phyloP scores from a whole-genome alignment of 2,888 invertebrate genomes.

The Neocrepidodera transversa region DNA sequence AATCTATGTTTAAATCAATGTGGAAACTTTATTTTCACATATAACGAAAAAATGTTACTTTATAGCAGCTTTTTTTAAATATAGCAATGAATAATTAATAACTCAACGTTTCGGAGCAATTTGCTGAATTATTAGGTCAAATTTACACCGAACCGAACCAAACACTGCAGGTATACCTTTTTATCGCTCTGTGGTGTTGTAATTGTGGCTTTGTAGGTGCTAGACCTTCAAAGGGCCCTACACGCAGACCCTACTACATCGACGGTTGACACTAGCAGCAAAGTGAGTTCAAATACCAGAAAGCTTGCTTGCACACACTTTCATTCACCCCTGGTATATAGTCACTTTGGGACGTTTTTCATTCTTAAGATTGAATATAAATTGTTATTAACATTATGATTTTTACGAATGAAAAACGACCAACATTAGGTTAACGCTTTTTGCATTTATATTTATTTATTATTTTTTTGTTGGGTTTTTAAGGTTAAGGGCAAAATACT shows the following conservation, averaged over 20 bases:
- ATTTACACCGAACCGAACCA: constrained; percentile 11
- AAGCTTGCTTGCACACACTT: constrained; percentile 35
- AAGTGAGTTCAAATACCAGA: constrained; percentile 45
- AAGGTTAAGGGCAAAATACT: constrained; percentile 12
- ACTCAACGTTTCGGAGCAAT: constrained; percentile 10
- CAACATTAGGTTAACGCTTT: neutral
- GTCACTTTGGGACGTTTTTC: constrained; percentile 6
- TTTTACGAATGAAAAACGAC: constrained; percentile 1
- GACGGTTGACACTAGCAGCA: constrained; percentile 63
- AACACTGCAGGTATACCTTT: constrained; percentile 24
- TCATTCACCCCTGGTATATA: constrained; percentile 16
- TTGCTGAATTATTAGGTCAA: neutral
- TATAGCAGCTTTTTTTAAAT: no score
- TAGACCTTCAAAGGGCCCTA: constrained; percentile 81
- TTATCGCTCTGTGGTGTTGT: constrained; percentile 49
- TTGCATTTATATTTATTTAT: constrained; percentile 6
- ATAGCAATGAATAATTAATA: no score
- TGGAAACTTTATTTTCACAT: no score
- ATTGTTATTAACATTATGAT: neutral
- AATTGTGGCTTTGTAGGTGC: constrained; percentile 69
- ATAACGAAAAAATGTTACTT: no score
- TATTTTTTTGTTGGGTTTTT: constrained; percentile 1
- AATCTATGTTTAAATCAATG: no score
- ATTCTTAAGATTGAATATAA: neutral
- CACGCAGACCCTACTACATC: constrained; percentile 74